These are phyloP conservation scores for Zaprionus bogoriensis DNA, from an alignment of 2,888 invertebrate genomes.

Conservation along the genomic window DNA sequence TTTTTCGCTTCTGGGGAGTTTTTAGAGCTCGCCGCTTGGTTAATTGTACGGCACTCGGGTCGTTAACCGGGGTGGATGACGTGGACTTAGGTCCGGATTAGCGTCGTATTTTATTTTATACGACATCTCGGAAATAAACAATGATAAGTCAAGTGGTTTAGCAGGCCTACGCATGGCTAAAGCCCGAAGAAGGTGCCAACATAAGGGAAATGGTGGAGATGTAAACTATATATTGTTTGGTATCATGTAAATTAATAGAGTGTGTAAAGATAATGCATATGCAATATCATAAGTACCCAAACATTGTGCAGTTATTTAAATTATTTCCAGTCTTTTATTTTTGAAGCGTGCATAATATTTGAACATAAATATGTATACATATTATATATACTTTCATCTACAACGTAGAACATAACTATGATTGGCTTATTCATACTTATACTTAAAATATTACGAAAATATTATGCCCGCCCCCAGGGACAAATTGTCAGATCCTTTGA, in stretches of 20 bases:
- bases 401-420: not conserved
- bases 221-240: not conserved
- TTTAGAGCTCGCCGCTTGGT: conserved; percentile 54
- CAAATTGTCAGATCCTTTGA: conserved; percentile 48
- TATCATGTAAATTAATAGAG: not conserved
- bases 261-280: not conserved
- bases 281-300: not conserved
- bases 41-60: conserved; percentile 64
- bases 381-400: too few relatives aligned
- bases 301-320: not conserved
- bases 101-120: conserved; percentile 22
- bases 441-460: not conserved
- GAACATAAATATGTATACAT: too few relatives aligned
- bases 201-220: not conserved
- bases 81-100: conserved; percentile 46
- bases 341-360: too few relatives aligned
- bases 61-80: conserved; percentile 52
- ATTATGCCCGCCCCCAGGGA: conserved; percentile 2
- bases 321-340: too few relatives aligned
- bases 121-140: conserved; percentile 21
- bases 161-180: not conserved
- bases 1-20: conserved; percentile 55
- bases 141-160: conserved; percentile 29
- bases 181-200: not conserved
- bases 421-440: not conserved